A percentile compares a stretch with the other conserved stretches of the same genome.
Conservation (phyloP, 2,113 vertebrate genomes). For the Rhinogobius similis region DNA sequence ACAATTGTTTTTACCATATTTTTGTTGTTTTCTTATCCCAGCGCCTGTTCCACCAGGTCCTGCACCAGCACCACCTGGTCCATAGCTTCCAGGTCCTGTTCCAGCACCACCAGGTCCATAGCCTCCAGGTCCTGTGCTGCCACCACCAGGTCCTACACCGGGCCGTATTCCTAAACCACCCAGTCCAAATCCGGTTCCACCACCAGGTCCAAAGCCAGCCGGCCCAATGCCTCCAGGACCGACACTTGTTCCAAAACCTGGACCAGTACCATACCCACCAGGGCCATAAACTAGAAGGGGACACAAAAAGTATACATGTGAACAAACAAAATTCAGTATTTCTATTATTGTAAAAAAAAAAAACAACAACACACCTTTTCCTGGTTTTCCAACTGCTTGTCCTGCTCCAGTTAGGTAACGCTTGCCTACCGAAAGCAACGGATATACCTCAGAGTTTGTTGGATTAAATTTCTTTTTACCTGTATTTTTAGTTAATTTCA, state of each 20-base stretch:
- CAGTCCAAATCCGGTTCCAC: slow-evolving; percentile 16
- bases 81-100: slow-evolving; percentile 23
- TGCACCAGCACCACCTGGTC: background rate
- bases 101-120: slow-evolving; percentile 29
- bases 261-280: slow-evolving; percentile 43
- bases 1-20: background rate
- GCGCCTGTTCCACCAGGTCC: slow-evolving; percentile 1
- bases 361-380: slow-evolving; percentile 63
- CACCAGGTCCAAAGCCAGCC: slow-evolving; percentile 36
- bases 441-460: background rate
- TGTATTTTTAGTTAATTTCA: background rate
- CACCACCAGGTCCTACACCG: slow-evolving; percentile 21
- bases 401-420: slow-evolving; percentile 72
- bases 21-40: background rate
- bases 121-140: slow-evolving; percentile 26
- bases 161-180: no score
- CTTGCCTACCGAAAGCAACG: slow-evolving; percentile 51
- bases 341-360: background rate
- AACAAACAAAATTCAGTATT: background rate
- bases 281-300: slow-evolving; percentile 58
- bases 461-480: background rate
- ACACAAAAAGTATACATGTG: slow-evolving; percentile 13
- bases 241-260: slow-evolving; percentile 39
- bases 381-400: slow-evolving; percentile 60
- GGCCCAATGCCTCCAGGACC: slow-evolving; percentile 51